Conservation (phyloP, 2,113 vertebrate species). For the Colius striatus region DNA sequence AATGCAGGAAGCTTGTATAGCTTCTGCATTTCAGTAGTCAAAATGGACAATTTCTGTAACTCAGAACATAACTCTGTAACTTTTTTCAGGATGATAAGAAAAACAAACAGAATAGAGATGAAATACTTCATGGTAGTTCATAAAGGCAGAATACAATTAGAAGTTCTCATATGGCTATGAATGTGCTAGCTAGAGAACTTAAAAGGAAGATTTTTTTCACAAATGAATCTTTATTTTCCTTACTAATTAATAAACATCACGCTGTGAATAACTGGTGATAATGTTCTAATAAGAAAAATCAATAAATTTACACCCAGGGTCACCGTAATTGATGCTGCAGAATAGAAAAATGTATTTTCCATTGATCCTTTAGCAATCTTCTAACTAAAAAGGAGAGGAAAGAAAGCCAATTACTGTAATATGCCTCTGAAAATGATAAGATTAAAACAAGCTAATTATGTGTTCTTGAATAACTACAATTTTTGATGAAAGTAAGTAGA, state of each 20-base stretch:
- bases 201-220: constrained; percentile 63
- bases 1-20: background rate
- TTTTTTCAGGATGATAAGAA: background rate
- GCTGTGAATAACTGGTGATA: constrained; percentile 78
- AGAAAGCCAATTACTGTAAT: constrained; percentile 79
- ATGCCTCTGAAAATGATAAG: constrained; percentile 78
- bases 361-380: constrained; percentile 77
- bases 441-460: constrained; percentile 82
- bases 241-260: constrained; percentile 80
- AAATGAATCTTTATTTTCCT: constrained; percentile 74
- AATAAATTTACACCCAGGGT: constrained; percentile 80
- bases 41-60: background rate
- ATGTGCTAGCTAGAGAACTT: constrained; percentile 54
- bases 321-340: constrained; percentile 73
- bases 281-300: constrained; percentile 81
- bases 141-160: constrained; percentile 45
- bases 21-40: background rate
- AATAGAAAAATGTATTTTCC: constrained; percentile 73
- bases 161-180: constrained; percentile 13
- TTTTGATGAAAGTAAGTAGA: constrained; percentile 75
- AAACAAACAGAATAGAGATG: background rate
- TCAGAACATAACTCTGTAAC: background rate
- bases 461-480: constrained; percentile 75
- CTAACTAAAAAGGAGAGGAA: constrained; percentile 74
- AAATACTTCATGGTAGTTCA: background rate